phyloP scores from a whole-genome alignment of 2,888 invertebrate species.

The Spilarctia lutea region DNA sequence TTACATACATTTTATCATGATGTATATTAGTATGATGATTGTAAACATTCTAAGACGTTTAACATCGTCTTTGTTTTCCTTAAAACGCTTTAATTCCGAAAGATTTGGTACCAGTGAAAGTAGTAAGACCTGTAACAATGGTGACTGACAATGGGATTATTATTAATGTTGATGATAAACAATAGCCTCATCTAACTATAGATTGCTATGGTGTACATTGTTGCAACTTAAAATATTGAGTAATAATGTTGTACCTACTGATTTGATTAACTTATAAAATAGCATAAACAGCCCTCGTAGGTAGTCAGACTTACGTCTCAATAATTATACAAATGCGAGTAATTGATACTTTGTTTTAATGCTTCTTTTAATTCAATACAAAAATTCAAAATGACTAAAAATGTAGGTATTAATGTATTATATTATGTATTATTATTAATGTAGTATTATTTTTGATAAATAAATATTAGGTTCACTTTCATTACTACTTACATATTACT shows the following conservation, averaged over 20 bases:
- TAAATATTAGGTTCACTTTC: no score
- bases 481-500: no score
- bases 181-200: conserved; percentile 35
- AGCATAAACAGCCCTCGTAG: background rate
- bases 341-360: background rate
- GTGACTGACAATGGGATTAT: conserved; percentile 43
- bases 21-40: background rate
- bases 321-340: background rate
- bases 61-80: background rate
- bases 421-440: no score
- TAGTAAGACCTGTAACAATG: conserved; percentile 26
- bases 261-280: background rate
- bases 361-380: no score
- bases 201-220: conserved; percentile 9
- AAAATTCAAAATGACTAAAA: no score
- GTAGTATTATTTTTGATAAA: no score
- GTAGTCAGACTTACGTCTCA: background rate
- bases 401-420: no score
- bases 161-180: conserved; percentile 38
- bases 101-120: conserved; percentile 34
- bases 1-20: background rate
- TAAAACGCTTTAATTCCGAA: background rate
- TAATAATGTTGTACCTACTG: background rate
- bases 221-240: conserved; percentile 3
- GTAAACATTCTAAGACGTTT: background rate